Conservation (phyloP, 1,140 invertebrate species). For the Habropoda laboriosa region DNA sequence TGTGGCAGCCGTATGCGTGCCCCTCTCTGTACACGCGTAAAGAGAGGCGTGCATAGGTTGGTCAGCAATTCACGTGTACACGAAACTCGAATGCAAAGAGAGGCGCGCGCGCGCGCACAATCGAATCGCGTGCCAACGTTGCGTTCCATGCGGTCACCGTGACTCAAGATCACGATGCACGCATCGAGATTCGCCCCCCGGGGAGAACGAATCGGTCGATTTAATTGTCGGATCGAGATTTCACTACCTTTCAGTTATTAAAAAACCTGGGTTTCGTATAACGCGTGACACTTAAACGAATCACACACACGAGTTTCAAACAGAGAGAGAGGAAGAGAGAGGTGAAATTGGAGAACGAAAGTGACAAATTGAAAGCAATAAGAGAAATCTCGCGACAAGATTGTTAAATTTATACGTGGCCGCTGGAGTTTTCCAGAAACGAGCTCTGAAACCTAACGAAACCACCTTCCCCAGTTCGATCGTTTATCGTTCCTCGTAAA, state of each 20-base stretch:
- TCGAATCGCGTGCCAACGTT: background rate
- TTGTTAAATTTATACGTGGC: too few relatives aligned
- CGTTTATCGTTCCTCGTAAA: background rate
- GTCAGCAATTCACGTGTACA: background rate
- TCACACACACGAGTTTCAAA: too few relatives aligned
- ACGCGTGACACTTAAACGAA: too few relatives aligned
- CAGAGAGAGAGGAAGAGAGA: too few relatives aligned
- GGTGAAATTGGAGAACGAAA: too few relatives aligned
- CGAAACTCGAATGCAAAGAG: conserved; percentile 1
- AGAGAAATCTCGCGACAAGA: too few relatives aligned
- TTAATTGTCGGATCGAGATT: conserved; percentile 5
- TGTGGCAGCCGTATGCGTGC: background rate
- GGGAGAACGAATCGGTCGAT: background rate
- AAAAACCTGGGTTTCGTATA: too few relatives aligned
- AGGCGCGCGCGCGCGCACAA: background rate
- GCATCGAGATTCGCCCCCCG: background rate
- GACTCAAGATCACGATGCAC: conserved; percentile 2
- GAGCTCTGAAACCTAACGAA: too few relatives aligned
- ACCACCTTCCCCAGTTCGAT: too few relatives aligned
- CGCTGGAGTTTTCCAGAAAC: too few relatives aligned
- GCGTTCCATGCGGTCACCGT: conserved; percentile 11
- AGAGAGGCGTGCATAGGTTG: background rate
- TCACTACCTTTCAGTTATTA: too few relatives aligned
- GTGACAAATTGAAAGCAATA: too few relatives aligned
- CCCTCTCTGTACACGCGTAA: background rate